A percentile compares a stretch with the other conserved stretches of the same genome.
These are phyloP conservation scores for Cladopsammia gracilis DNA, from an alignment of 64 coral and sea anemone species.

Conservation along the genomic window DNA sequence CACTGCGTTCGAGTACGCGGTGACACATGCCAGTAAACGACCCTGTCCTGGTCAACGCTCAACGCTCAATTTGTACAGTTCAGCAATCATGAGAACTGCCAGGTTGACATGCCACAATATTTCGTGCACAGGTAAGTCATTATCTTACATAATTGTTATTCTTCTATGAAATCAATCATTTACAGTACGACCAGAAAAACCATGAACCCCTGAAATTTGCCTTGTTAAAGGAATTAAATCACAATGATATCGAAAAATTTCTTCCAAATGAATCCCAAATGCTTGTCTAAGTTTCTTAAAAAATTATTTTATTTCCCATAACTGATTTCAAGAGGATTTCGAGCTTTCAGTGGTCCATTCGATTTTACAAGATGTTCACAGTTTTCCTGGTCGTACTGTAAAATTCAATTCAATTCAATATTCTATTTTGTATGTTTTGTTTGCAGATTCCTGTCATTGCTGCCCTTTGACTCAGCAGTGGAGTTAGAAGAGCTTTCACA, in stretches of 20 bases:
- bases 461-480: slow-evolving; percentile 49
- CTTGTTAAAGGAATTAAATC: slow-evolving; percentile 3
- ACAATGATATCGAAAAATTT: not conserved
- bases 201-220: slow-evolving; percentile 26
- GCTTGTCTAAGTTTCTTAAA: slow-evolving; percentile 18
- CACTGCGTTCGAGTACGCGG: slow-evolving; percentile 39
- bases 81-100: not conserved
- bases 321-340: slow-evolving; percentile 11
- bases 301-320: slow-evolving; percentile 10
- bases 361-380: slow-evolving; percentile 19
- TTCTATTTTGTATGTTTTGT: slow-evolving; percentile 15
- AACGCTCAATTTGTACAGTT: slow-evolving; percentile 54
- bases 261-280: slow-evolving; percentile 40
- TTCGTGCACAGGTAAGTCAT: slow-evolving; percentile 36
- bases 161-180: slow-evolving; percentile 42
- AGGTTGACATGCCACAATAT: slow-evolving; percentile 35
- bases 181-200: slow-evolving; percentile 25
- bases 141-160: slow-evolving; percentile 21
- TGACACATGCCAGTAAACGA: slow-evolving; percentile 43
- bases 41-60: slow-evolving; percentile 34
- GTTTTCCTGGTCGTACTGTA: slow-evolving; percentile 6
- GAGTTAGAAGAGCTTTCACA: slow-evolving; percentile 47
- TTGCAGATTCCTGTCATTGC: slow-evolving; percentile 39
- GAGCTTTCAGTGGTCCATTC: slow-evolving; percentile 9
- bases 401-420: slow-evolving; percentile 1